These are phyloP conservation scores for Aphis gossypii DNA, from an alignment of 1,140 invertebrate genomes.

Conservation along the genomic window DNA sequence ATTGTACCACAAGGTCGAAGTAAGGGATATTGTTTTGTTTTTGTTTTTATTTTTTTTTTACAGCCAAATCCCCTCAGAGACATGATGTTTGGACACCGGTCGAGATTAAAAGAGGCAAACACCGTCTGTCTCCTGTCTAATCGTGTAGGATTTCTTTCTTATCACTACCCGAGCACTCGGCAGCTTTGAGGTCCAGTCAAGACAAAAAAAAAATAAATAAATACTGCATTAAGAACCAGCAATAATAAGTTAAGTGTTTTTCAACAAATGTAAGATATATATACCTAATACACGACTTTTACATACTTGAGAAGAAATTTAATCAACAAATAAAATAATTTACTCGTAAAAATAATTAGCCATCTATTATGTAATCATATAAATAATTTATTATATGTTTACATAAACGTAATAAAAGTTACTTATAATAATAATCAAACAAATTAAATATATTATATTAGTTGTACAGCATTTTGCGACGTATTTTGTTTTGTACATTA, in stretches of 20 bases:
- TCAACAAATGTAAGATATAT: neutral
- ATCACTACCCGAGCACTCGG: neutral
- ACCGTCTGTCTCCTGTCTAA: neutral
- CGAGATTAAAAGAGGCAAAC: constrained; percentile 49
- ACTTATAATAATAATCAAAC: neutral
- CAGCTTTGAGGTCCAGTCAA: neutral
- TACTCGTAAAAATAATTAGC: neutral
- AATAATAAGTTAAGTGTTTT: neutral
- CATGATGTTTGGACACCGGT: constrained; percentile 43
- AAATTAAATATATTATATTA: neutral
- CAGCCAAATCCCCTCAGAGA: constrained; percentile 21
- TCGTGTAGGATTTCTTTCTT: constrained; percentile 7
- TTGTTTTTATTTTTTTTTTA: constrained; percentile 12
- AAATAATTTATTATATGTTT: neutral
- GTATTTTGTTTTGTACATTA: neutral
- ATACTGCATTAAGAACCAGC: neutral
- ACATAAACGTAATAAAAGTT: neutral
- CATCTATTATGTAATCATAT: neutral
- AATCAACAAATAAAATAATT: neutral
- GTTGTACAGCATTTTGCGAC: neutral
- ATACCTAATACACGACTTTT: no score
- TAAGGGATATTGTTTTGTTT: constrained; percentile 37
- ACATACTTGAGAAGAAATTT: neutral
- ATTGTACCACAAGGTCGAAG: neutral
- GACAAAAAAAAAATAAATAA: neutral